phyloP scores from a whole-genome alignment of 2,113 vertebrate genomes.

The Glaucomys volans region DNA sequence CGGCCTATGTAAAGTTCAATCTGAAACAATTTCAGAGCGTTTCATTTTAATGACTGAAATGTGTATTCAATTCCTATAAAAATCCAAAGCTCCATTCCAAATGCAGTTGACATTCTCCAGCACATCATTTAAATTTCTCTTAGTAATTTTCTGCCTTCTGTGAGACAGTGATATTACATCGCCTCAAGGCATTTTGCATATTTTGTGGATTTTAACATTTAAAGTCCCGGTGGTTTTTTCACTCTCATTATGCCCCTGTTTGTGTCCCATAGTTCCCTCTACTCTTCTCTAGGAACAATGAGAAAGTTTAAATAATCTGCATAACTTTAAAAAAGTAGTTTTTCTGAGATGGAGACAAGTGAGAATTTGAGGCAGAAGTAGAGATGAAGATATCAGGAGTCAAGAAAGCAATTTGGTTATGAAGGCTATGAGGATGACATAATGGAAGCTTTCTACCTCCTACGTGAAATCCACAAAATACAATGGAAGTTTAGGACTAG shows the following conservation, averaged over 20 bases:
- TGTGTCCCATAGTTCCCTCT: not conserved
- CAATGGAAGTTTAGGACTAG: not conserved
- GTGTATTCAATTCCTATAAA: conserved; percentile 79
- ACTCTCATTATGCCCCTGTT: conserved; percentile 65
- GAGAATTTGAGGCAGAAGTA: conserved; percentile 36
- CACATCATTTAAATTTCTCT: conserved; percentile 77
- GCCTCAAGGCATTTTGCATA: conserved; percentile 80
- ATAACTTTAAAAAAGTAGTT: conserved; percentile 46
- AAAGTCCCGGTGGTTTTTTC: conserved; percentile 74
- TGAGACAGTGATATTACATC: conserved; percentile 78
- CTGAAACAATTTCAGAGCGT: conserved; percentile 78
- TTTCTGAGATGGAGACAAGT: conserved; percentile 27
- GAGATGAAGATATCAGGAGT: not conserved
- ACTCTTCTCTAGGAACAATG: conserved; percentile 48
- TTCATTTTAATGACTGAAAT: conserved; percentile 83
- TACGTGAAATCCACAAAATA: not conserved
- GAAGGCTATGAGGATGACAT: not conserved
- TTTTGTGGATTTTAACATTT: conserved; percentile 80
- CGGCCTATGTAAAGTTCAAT: conserved; percentile 72
- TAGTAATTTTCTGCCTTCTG: conserved; percentile 82
- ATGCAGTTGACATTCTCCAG: conserved; percentile 78
- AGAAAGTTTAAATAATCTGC: conserved; percentile 65
- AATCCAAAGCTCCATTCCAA: conserved; percentile 77
- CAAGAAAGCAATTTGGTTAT: not conserved
- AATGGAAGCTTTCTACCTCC: not conserved